Conservation (phyloP, 2,113 vertebrate species). For the Vimba vimba region DNA sequence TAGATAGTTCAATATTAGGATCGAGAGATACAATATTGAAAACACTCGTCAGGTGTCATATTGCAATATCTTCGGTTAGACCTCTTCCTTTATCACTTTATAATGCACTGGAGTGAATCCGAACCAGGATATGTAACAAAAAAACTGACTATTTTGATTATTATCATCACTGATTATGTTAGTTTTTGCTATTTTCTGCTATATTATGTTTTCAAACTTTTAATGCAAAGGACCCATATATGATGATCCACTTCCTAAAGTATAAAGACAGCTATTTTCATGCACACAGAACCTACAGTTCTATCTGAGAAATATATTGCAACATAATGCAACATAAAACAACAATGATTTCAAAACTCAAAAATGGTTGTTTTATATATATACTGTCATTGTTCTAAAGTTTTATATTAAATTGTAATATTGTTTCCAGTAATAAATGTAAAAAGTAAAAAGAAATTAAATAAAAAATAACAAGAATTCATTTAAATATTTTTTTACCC, state of each 20-base stretch:
- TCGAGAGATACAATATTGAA: constrained; percentile 1
- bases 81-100: neutral
- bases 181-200: neutral
- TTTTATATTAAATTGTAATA: too few species aligned
- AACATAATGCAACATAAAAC: neutral
- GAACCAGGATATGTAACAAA: neutral
- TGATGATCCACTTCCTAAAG: neutral
- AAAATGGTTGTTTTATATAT: neutral
- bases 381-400: neutral
- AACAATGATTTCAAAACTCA: neutral
- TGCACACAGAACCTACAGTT: neutral
- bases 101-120: neutral
- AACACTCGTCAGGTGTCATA: neutral
- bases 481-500: too few species aligned
- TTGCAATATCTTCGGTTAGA: neutral
- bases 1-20: constrained; percentile 6
- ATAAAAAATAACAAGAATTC: too few species aligned
- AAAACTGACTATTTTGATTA: neutral
- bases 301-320: neutral
- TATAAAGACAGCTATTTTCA: neutral
- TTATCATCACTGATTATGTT: neutral
- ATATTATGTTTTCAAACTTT: neutral
- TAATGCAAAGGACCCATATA: neutral
- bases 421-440: too few species aligned
- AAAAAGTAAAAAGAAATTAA: too few species aligned